Base-by-base conservation (phyloP, 1,140 invertebrate genomes). In the Pararge aegeria region DNA sequence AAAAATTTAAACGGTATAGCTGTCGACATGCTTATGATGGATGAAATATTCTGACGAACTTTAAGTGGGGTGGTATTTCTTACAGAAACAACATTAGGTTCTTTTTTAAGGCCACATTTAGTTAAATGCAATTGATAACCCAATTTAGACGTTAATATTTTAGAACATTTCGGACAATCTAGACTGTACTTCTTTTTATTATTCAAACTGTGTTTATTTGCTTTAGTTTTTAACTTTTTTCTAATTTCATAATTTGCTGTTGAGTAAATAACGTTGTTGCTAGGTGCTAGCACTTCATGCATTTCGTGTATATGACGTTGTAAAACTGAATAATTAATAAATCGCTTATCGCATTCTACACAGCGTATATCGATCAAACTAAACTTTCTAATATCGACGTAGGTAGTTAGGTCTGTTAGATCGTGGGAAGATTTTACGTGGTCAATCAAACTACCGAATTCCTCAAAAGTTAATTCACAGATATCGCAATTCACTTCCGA, bases 1-100 rank as follows among this genome's bases (percentile, higher is more conserved):
- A 76, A 84, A 53, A 68, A 78, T 42, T 87, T 87, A 51, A 87
- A 87, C 0, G 81, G 82, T 16, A 84, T 24, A 0, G 78, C 80
- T 5, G 80, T 84, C 0, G 82, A 82, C 74, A 82, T 83, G 27
- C 85, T 87, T 0, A 87, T 29, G 5, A 87, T 60, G 7, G 50
- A 73, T 1, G 79, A 75, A n/a, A 87, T 66, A 55, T 79, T 79
- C 12, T 64, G 78, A 12, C 79, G 68, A 34, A 85, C 67, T 57
- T 72, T 70, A 61, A 75, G 64, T 2, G 61, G 51, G 13, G 42
- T 64, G 9, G 49, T 54, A 48, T 48, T 38, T 50, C 46, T 64
- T 5, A 27, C 55, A 37, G 51, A 55, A 16, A 40, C 20, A 0
- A 42, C n/a, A 9, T 18, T 13, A n/a, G 55, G 4, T 55, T 64